These are phyloP conservation scores for Papilio gigon DNA, from an alignment of 2,888 invertebrate genomes.

Conservation along the genomic window DNA sequence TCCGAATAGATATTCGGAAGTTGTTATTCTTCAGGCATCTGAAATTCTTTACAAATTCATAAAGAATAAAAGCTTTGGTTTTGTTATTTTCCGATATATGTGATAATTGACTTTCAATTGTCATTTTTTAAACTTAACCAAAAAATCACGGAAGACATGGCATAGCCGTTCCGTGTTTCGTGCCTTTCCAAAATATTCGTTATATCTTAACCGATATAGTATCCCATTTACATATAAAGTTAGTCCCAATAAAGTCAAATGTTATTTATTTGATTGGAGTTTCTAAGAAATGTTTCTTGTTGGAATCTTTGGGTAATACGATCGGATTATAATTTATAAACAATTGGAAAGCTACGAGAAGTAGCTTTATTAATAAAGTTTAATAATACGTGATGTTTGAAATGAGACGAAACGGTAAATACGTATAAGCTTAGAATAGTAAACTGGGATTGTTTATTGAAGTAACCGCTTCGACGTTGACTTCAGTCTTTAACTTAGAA, in stretches of 20 bases:
- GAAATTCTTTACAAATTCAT: no score
- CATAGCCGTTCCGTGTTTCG: no score
- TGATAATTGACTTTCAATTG: no score
- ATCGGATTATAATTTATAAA: not conserved
- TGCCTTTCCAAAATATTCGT: no score
- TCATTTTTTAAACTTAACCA: no score
- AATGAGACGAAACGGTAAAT: not conserved
- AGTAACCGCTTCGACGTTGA: slow-evolving; percentile 1
- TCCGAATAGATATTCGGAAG: no score
- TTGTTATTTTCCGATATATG: no score
- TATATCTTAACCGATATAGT: no score
- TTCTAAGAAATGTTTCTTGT: not conserved
- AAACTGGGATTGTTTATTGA: not conserved
- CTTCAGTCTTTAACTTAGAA: not conserved
- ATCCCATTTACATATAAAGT: no score
- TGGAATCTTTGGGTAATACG: not conserved
- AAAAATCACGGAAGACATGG: no score
- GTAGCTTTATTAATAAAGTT: slow-evolving; percentile 14
- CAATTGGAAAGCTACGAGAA: not conserved
- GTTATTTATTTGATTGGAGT: not conserved
- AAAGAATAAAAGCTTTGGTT: no score
- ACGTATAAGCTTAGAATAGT: not conserved
- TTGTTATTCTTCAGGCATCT: no score
- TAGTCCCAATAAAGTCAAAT: not conserved
- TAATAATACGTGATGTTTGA: slow-evolving; percentile 3